Conservation (phyloP, 1,140 invertebrate species). For the Pseudomyrmex flavicornis region DNA sequence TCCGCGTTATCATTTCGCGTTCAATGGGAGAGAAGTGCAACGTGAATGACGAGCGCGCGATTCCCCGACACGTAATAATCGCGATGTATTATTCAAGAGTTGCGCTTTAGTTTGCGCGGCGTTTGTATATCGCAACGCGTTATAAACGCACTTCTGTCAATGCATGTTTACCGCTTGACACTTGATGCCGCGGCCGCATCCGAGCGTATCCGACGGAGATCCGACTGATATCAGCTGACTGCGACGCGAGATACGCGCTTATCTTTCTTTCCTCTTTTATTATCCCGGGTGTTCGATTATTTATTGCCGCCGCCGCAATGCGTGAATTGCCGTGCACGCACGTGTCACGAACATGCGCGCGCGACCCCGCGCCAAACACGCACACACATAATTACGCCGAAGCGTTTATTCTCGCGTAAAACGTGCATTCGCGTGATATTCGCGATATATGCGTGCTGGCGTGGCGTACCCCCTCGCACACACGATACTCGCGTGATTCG, state of each 20-base stretch:
- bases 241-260: constrained; percentile 61
- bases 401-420: constrained; percentile 52
- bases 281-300: constrained; percentile 49
- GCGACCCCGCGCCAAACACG: constrained; percentile 35
- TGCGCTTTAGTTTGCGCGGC: too few species aligned
- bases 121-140: neutral
- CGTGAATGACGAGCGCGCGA: constrained; percentile 4
- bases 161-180: neutral
- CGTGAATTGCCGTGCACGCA: constrained; percentile 65
- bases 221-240: constrained; percentile 71
- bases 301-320: constrained; percentile 64
- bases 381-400: constrained; percentile 64
- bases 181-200: neutral
- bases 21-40: neutral
- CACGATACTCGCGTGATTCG: constrained; percentile 69
- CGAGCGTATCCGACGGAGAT: constrained; percentile 51
- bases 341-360: constrained; percentile 64
- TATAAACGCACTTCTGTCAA: constrained; percentile 12
- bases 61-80: constrained; percentile 27
- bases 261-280: constrained; percentile 63
- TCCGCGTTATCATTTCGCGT: neutral
- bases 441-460: constrained; percentile 64
- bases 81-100: constrained; percentile 20
- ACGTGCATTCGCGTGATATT: constrained; percentile 61
- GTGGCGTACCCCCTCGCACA: constrained; percentile 51